Conservation (phyloP, 2,888 invertebrate species). For the Lacanobia wlatinum region DNA sequence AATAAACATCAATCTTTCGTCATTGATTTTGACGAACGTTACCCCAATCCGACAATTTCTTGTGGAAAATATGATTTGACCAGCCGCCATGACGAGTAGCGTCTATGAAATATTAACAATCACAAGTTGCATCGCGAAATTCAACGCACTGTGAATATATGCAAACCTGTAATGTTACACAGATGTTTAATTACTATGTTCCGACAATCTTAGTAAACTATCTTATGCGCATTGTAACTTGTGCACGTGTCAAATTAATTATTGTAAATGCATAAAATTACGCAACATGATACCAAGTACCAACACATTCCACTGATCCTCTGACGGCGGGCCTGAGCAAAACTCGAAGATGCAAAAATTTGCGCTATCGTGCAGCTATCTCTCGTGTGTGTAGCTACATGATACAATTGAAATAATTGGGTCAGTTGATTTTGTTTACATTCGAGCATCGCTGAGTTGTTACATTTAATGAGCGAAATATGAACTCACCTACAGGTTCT, state of each 20-base stretch:
- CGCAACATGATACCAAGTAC: constrained; percentile 25
- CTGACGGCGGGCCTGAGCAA: constrained; percentile 20
- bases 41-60: constrained; percentile 63
- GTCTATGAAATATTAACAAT: constrained; percentile 55
- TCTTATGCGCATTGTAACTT: constrained; percentile 66
- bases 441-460: constrained; percentile 32
- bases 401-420: constrained; percentile 52
- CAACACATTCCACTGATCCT: constrained; percentile 12
- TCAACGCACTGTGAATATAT: constrained; percentile 44
- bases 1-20: constrained; percentile 70
- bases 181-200: constrained; percentile 61
- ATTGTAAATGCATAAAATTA: constrained; percentile 57
- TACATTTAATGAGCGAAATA: constrained; percentile 37
- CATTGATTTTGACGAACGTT: constrained; percentile 67
- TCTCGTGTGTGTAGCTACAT: constrained; percentile 16
- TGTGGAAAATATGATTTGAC: constrained; percentile 54
- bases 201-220: constrained; percentile 75
- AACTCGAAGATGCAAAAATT: constrained; percentile 23
- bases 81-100: constrained; percentile 62
- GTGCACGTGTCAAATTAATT: constrained; percentile 59
- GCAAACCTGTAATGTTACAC: constrained; percentile 59
- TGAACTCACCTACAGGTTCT: constrained; percentile 10
- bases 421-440: constrained; percentile 37
- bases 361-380: constrained; percentile 33
- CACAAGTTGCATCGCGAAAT: constrained; percentile 55